Conservation (phyloP, 1,140 invertebrate genomes). For the Drosophila sp. region DNA sequence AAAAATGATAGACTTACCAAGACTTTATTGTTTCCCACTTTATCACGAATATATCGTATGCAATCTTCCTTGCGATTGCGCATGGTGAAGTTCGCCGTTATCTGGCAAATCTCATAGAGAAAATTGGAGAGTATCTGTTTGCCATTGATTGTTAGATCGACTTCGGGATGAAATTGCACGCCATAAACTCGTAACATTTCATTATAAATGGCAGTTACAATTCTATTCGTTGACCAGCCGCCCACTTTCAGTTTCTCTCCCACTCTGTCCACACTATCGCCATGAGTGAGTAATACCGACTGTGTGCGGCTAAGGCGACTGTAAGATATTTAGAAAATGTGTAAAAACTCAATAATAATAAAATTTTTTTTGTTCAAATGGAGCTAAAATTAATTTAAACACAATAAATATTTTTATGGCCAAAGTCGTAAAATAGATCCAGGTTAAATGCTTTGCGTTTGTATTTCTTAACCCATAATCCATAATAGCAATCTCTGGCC, state of each 20-base stretch:
- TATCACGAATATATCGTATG: slow-evolving; percentile 95
- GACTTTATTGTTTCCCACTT: slow-evolving; percentile 96
- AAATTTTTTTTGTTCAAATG: too few relatives aligned
- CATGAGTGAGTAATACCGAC: slow-evolving; percentile 97
- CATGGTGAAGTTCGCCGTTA: slow-evolving; percentile 95
- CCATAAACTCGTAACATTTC: slow-evolving; percentile 97
- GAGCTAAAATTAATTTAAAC: too few relatives aligned
- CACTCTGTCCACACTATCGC: slow-evolving; percentile 96
- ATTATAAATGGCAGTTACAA: slow-evolving; percentile 95
- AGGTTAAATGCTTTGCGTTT: too few relatives aligned
- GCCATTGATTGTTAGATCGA: slow-evolving; percentile 96
- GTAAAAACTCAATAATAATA: neutral
- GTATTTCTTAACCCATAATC: too few relatives aligned
- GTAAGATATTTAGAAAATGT: too few relatives aligned
- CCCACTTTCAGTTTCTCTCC: slow-evolving; percentile 94
- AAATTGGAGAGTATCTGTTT: slow-evolving; percentile 97
- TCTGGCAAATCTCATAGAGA: slow-evolving; percentile 94
- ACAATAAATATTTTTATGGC: too few relatives aligned
- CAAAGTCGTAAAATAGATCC: too few relatives aligned
- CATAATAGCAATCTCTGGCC: too few relatives aligned
- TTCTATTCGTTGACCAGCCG: slow-evolving; percentile 92
- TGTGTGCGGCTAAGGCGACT: slow-evolving; percentile 95
- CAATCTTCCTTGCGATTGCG: slow-evolving; percentile 95
- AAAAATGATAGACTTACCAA: slow-evolving; percentile 88
- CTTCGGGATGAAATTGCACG: slow-evolving; percentile 98